Conservation (phyloP, 2,113 vertebrate genomes). For the Bufo bufo region DNA sequence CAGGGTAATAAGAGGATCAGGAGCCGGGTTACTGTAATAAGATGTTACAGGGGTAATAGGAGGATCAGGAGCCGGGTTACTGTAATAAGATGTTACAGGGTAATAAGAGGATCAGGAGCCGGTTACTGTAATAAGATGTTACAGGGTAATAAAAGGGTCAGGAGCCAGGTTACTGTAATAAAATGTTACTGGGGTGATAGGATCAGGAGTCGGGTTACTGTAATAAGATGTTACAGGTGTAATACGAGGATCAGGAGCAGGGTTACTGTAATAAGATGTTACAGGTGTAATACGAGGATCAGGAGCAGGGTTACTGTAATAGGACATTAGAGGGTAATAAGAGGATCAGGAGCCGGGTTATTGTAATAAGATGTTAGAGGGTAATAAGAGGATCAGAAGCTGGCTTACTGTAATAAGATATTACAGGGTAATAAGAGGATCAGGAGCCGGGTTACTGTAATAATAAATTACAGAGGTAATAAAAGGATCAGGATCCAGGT, state of each 20-base stretch:
- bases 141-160: neutral
- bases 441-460: neutral
- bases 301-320: constrained; percentile 2
- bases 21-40: constrained; percentile 12
- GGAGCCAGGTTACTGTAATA: constrained; percentile 7
- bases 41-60: neutral
- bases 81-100: constrained; percentile 9
- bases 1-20: constrained; percentile 5
- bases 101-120: constrained; percentile 16
- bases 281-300: neutral
- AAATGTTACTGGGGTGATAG: neutral
- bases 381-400: neutral
- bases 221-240: constrained; percentile 6
- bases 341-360: constrained; percentile 4
- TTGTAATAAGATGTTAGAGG: neutral
- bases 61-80: constrained; percentile 1
- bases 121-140: constrained; percentile 16
- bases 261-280: constrained; percentile 10
- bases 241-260: constrained; percentile 1
- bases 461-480: neutral
- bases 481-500: neutral
- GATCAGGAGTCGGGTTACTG: neutral
- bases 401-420: neutral
- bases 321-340: neutral
- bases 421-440: neutral